A percentile compares a stretch with the other conserved stretches of the same genome.
phyloP scores from a whole-genome alignment of 2,888 invertebrate species.

The Leptodirus hochenwartii region DNA sequence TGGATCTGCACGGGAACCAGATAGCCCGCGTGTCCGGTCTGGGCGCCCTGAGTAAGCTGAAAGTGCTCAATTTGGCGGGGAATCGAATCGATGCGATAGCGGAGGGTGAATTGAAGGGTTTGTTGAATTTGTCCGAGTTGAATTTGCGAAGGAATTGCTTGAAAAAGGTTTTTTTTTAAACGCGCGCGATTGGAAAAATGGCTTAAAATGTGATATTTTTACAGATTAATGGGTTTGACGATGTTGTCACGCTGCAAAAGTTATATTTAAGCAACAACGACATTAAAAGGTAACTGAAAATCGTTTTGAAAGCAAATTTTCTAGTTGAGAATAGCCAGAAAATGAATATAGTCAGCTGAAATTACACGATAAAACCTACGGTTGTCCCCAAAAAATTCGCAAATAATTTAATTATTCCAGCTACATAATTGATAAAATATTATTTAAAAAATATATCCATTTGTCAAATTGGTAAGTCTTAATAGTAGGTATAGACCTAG shows the following conservation, averaged over 20 bases:
- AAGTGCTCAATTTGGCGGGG: conserved; percentile 84
- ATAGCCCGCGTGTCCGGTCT: conserved; percentile 51
- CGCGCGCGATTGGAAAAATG: too few species aligned
- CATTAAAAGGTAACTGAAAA: conserved; percentile 39
- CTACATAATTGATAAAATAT: too few species aligned
- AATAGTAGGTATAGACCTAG: too few species aligned
- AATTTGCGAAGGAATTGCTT: conserved; percentile 78
- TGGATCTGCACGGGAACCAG: conserved; percentile 88
- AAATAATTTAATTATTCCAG: too few species aligned
- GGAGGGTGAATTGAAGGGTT: conserved; percentile 56
- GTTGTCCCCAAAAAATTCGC: too few species aligned
- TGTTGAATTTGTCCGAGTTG: conserved; percentile 63
- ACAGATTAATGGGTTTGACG: conserved; percentile 69
- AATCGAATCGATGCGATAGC: conserved; percentile 71
- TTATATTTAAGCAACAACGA: conserved; percentile 72
- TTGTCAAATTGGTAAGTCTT: too few species aligned
- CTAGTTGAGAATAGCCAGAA: too few species aligned
- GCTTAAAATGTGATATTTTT: too few species aligned
- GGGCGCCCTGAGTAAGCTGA: conserved; percentile 49
- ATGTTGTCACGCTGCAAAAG: conserved; percentile 56
- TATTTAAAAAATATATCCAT: too few species aligned
- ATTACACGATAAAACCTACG: too few species aligned
- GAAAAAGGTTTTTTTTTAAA: conserved; percentile 53
- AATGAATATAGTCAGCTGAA: too few species aligned
- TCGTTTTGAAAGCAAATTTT: too few species aligned